Evolutionary conservation across 2,888 invertebrate species (phyloP), one percentile per base, ranked within the genome.

Genomic region (Epinotia nisella): DNA sequence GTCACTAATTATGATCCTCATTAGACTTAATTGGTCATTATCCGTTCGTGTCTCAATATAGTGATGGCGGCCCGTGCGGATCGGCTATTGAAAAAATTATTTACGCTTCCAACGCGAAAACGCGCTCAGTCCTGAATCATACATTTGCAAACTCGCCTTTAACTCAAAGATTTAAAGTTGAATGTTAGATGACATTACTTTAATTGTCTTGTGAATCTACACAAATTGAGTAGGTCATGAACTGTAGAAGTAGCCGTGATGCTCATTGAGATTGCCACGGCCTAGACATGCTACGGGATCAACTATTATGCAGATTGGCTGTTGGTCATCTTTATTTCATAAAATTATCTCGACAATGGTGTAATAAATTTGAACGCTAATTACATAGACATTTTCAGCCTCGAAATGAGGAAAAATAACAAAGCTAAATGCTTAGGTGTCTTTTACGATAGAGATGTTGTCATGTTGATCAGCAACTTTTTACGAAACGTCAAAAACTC

Each of bases 41-140:
- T 35, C 53, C 17, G 29, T 64, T 19, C 64, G 64, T 64, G 65
- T 55, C 21, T 15, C 39, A 39, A 35, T 29, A 19, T 39, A 51
- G 64, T 53, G 64, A 51, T 19, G 17, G 9, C 17, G 53, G 39
- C 65, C 65, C 65, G 65, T 65, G 65, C 65, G 55, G 15, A 29
- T n/a, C 21, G 39, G 15, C 15, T 15, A 55, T 55, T 45, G 1
- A 35, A 53, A 65, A 55, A 65, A 65, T 5, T 1, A 55, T 51
- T 35, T 19, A 53, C 19, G 9, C 15, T 35, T 64, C n/a, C 35
- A n/a, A 4, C 9, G 21, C 24, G 4, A 58, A 29, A 58, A 58
- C 7, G 58, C 58, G 15, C 7, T 29, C 15, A n/a, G 21, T 58
- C 29, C 7, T n/a, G 29, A 5, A 29, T 7, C 13, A 58, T 15